phyloP scores from a whole-genome alignment of 2,113 vertebrate genomes.

The Steatornis caripensis region DNA sequence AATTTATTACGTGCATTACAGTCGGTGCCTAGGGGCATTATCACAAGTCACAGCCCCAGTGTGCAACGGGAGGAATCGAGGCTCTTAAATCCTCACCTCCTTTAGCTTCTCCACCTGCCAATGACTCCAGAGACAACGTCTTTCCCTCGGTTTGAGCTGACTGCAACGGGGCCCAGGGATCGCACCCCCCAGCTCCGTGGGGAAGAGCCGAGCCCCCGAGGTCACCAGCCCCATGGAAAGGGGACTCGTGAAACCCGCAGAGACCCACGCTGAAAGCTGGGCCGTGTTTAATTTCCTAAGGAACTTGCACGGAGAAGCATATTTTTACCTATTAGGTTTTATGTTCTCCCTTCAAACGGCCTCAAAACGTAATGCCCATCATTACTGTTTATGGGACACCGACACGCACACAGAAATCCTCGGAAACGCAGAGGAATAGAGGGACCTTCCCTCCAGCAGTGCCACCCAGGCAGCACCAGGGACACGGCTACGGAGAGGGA shows the following conservation, averaged over 20 bases:
- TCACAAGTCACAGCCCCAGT: constrained; percentile 39
- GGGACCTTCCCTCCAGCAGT: not conserved
- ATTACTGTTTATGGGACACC: not conserved
- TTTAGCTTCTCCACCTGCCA: constrained; percentile 43
- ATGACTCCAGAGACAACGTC: not conserved
- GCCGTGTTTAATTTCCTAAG: not conserved
- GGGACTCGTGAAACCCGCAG: not conserved
- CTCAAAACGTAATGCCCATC: not conserved
- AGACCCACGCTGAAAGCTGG: not conserved
- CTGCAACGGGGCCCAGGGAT: not conserved
- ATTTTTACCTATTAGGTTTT: not conserved
- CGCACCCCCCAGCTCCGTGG: accelerated
- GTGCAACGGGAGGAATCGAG: not conserved
- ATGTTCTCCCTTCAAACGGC: not conserved
- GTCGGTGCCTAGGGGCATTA: constrained; percentile 29
- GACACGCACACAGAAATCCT: accelerated
- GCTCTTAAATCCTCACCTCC: constrained; percentile 58
- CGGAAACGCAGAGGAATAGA: not conserved
- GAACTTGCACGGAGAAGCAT: not conserved
- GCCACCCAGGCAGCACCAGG: not conserved
- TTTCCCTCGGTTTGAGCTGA: not conserved
- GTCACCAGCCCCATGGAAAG: not conserved
- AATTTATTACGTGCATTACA: constrained; percentile 61
- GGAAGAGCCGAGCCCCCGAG: not conserved
- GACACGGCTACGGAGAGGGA: not conserved